Evolutionary conservation across 1,140 invertebrate species (phyloP).

Genomic region (Trissolcus basalis): DNA sequence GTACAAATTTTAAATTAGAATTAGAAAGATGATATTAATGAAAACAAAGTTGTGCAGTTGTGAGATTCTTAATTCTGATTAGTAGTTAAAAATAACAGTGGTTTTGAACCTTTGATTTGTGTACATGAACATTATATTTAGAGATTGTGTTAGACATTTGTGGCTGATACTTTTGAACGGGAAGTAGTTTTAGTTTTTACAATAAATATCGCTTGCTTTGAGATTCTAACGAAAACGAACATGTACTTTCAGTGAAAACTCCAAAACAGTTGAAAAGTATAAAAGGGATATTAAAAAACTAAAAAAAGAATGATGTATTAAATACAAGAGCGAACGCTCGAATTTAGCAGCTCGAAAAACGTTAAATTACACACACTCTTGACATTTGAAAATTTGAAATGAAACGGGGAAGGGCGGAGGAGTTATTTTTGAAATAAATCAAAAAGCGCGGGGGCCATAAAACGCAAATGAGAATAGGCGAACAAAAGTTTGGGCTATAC

Average conservation of each 20-base stretch:
- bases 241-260: too few relatives aligned
- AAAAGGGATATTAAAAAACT: too few relatives aligned
- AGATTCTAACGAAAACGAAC: not conserved
- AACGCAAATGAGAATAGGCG: constrained; percentile 6
- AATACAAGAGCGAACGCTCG: too few relatives aligned
- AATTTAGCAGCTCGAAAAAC: too few relatives aligned
- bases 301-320: too few relatives aligned
- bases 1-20: too few relatives aligned
- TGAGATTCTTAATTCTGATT: not conserved
- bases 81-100: constrained; percentile 18
- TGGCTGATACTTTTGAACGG: constrained; percentile 8
- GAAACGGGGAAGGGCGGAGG: too few relatives aligned
- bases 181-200: not conserved
- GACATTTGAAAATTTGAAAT: too few relatives aligned
- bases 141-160: constrained; percentile 10
- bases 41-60: not conserved
- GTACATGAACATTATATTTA: constrained; percentile 33
- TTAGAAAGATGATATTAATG: too few relatives aligned
- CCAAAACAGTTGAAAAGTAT: too few relatives aligned
- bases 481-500: constrained; percentile 8
- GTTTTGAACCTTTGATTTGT: constrained; percentile 26
- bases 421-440: too few relatives aligned
- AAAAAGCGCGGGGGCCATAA: not conserved
- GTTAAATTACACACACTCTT: too few relatives aligned
- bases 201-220: not conserved